Percentiles rank a stretch among this genome's conserved stretches.
Evolutionary conservation across 2,888 invertebrate genomes (phyloP).

Genomic region (Amiota minor): DNA sequence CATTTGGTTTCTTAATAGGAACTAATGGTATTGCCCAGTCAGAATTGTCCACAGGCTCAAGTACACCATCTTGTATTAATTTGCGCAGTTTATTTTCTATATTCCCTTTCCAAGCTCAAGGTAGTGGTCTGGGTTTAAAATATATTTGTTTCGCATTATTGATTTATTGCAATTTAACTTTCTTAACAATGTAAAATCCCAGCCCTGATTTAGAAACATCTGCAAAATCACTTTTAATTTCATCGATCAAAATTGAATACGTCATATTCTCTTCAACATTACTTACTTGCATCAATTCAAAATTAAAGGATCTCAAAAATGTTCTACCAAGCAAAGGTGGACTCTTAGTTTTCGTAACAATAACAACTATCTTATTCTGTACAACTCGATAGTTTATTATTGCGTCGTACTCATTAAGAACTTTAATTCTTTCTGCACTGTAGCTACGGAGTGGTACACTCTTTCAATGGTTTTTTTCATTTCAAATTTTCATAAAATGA

Average conservation of each 20-base stretch:
- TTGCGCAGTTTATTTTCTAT: no score
- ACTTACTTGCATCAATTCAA: slow-evolving; percentile 11
- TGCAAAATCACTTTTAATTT: slow-evolving; percentile 12
- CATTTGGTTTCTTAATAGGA: slow-evolving; percentile 33
- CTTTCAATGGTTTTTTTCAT: not conserved
- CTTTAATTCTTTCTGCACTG: not conserved
- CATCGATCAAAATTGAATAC: not conserved
- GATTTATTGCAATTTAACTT: not conserved
- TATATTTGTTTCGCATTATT: slow-evolving; percentile 11
- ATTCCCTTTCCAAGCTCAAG: no score
- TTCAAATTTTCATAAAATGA: not conserved
- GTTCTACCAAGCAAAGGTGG: not conserved
- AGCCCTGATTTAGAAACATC: not conserved
- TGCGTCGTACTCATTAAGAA: not conserved
- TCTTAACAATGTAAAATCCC: not conserved
- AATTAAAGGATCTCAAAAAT: slow-evolving; percentile 1
- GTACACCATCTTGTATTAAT: slow-evolving; percentile 6
- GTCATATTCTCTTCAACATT: not conserved
- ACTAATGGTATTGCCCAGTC: slow-evolving; percentile 35
- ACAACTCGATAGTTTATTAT: not conserved
- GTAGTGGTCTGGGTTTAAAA: slow-evolving; percentile 14
- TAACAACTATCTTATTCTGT: not conserved
- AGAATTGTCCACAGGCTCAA: slow-evolving; percentile 20
- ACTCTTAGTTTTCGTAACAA: slow-evolving; percentile 1
- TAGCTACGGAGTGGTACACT: not conserved